phyloP scores from a whole-genome alignment of 2,797 vertebrate species.

The Onychomys arenicola region DNA sequence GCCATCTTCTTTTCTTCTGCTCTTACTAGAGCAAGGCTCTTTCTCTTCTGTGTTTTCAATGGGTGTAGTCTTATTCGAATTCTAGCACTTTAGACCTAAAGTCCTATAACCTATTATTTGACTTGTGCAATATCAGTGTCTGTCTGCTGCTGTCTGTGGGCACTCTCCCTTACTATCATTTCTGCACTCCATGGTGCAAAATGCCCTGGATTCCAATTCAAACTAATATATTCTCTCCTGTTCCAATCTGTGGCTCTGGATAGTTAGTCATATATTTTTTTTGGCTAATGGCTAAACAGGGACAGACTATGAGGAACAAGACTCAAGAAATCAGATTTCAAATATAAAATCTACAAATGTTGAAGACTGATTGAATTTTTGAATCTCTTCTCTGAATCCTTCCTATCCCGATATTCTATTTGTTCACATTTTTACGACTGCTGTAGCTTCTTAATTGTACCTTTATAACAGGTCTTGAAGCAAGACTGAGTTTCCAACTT shows the following conservation, averaged over 20 bases:
- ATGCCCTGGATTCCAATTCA: not conserved
- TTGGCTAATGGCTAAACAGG: not conserved
- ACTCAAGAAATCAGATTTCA: not conserved
- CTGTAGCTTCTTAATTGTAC: not conserved
- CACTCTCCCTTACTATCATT: not conserved
- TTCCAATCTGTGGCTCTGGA: not conserved
- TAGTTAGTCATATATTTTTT: not conserved
- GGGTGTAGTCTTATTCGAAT: not conserved
- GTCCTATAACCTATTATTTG: not conserved
- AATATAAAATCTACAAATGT: not conserved
- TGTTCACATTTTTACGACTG: not conserved
- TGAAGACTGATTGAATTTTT: not conserved
- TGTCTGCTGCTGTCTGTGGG: not conserved
- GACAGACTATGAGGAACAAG: not conserved
- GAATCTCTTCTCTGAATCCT: not conserved
- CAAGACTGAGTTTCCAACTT: not conserved
- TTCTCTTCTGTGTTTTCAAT: not conserved
- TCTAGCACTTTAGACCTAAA: not conserved
- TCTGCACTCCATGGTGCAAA: not conserved
- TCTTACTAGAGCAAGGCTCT: not conserved
- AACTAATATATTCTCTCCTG: not conserved
- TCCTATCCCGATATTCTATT: not conserved
- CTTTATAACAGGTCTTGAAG: not conserved
- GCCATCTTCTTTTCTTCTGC: not conserved
- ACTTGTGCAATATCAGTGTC: not conserved